A percentile compares a stretch with the other conserved stretches of the same genome.
Evolutionary conservation across 2,797 vertebrate species (phyloP).

Genomic region (Trichosurus vulpecula): DNA sequence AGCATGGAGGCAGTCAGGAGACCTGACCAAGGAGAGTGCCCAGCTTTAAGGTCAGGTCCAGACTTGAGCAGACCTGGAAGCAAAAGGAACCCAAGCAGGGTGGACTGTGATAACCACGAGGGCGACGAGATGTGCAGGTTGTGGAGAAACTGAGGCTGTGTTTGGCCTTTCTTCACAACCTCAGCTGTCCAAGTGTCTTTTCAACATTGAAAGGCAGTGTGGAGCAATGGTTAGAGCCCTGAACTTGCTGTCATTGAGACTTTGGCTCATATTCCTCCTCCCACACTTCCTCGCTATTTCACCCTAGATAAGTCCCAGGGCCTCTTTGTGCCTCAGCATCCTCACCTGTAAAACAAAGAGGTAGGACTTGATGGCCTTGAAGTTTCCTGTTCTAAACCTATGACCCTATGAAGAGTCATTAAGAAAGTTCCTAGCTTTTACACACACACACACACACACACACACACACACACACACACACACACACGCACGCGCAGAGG

Average conservation of each 20-base stretch:
- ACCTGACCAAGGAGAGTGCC: neutral
- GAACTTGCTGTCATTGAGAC: neutral
- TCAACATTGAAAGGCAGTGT: neutral
- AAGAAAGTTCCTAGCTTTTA: neutral
- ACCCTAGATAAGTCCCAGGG: neutral
- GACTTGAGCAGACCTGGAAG: neutral
- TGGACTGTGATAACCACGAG: neutral
- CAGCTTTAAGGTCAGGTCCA: neutral
- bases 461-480: too few species aligned
- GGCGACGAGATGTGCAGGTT: too few species aligned
- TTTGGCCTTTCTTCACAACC: neutral
- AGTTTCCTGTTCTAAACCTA: neutral
- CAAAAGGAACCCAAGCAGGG: neutral
- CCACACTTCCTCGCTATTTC: neutral
- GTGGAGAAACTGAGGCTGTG: neutral
- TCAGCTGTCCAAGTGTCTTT: neutral
- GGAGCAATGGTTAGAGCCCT: neutral
- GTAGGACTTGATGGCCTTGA: neutral
- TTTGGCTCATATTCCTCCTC: neutral
- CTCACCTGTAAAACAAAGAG: neutral
- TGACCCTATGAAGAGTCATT: neutral
- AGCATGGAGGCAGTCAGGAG: neutral
- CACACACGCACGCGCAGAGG: too few species aligned
- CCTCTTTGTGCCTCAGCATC: neutral
- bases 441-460: too few species aligned